Base-by-base conservation (phyloP, 2,797 vertebrate genomes). In the Brachyalestes nurse region DNA sequence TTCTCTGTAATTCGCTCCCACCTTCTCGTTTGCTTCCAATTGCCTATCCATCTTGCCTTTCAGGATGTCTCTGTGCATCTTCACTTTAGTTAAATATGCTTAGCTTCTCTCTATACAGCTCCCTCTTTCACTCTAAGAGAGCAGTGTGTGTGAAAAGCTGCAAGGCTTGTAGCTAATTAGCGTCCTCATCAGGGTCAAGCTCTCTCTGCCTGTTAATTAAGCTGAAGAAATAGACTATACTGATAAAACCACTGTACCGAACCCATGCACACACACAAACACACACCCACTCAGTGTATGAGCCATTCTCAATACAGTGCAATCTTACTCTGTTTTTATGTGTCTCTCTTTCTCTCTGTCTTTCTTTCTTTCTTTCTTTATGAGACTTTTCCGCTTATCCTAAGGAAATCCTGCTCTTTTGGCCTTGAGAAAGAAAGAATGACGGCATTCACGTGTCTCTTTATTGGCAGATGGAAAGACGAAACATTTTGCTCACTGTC, bases 171-270 rank as follows among this genome's bases (percentile, higher is more conserved):
- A 21, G 53, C 60, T 85, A 67, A 83, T 88, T 86, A 73, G 83
- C 1, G n/a, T n/a, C n/a, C n/a, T n/a, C n/a, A 10, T 79, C 77
- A 80, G 81, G 86, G 87, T 89, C 88, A 86, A 61, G 21, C 73
- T 81, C 47, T 76, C 81, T 72, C 83, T 74, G 65, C 34, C 85
- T 86, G 45, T 77, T 89, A 87, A 89, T 89, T 88, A 88, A 85
- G 82, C 82, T 83, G 80, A 87, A 88, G 86, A 87, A 89, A 87
- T 79, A 80, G 70, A 74, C 86, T 49, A 81, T n/a, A n/a, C 21
- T 69, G 40, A 51, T 75, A 49, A 57, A 75, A 17, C n/a, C 8
- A 67, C 40, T 47, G 53, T 13, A 23, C 73, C 2, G 4, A 51
- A 5, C 5, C 34, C 55, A 42, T 12, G 45, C 34, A 64, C 8